Percentiles rank a stretch among this genome's conserved stretches.
Conservation (phyloP, 2,797 vertebrate genomes). For the Lacerta agilis region DNA sequence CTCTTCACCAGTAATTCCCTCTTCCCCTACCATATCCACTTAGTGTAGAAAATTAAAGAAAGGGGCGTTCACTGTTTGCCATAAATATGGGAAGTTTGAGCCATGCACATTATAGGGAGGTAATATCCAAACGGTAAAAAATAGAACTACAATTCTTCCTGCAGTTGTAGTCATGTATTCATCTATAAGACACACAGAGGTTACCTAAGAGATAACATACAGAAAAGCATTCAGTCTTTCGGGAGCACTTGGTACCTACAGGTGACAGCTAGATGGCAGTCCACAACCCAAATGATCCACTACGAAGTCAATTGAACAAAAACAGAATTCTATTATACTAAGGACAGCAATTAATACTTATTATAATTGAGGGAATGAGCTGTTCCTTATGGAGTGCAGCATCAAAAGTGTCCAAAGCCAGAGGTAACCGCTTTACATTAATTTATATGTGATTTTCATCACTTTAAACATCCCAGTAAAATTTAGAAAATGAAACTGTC, state of each 20-base stretch:
- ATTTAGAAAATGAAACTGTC: constrained; percentile 74
- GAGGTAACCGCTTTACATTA: constrained; percentile 69
- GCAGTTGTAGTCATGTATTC: constrained; percentile 59
- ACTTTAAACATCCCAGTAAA: constrained; percentile 74
- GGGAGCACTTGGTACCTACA: constrained; percentile 62
- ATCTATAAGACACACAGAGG: constrained; percentile 53
- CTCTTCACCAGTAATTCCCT: constrained; percentile 61
- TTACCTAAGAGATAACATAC: constrained; percentile 42
- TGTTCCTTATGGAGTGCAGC: constrained; percentile 79
- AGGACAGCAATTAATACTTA: constrained; percentile 54
- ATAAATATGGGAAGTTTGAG: constrained; percentile 62
- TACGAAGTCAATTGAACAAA: constrained; percentile 63
- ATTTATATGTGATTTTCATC: constrained; percentile 70
- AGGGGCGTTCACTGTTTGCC: constrained; percentile 49
- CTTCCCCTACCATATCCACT: constrained; percentile 58
- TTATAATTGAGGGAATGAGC: constrained; percentile 59
- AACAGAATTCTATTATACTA: constrained; percentile 54
- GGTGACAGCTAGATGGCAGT: constrained; percentile 53
- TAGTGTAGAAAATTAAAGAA: constrained; percentile 69
- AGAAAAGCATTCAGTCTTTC: constrained; percentile 57
- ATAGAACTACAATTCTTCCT: constrained; percentile 48
- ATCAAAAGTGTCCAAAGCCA: constrained; percentile 70
- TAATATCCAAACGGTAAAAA: constrained; percentile 59
- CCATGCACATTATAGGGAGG: constrained; percentile 67
- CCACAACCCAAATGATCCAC: constrained; percentile 61